These are phyloP conservation scores for Lepus oiostolus DNA, from an alignment of 2,797 vertebrate species.

Conservation along the genomic window DNA sequence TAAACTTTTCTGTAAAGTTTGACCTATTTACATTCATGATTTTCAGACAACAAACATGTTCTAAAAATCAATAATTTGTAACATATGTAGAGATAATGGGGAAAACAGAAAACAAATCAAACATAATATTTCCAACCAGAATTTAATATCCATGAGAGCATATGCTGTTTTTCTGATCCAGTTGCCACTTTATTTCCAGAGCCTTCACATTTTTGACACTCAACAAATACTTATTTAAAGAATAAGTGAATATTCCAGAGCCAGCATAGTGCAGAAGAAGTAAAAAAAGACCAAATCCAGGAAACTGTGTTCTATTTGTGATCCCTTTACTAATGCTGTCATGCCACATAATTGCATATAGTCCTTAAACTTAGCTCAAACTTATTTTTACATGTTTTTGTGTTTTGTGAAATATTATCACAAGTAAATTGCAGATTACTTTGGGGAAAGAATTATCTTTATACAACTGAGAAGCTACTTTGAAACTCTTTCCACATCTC, in stretches of 20 bases:
- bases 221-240: background rate
- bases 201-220: background rate
- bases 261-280: background rate
- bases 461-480: too few relatives aligned
- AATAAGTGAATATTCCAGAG: background rate
- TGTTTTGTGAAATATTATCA: too few relatives aligned
- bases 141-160: background rate
- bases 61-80: background rate
- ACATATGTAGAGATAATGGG: background rate
- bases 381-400: background rate
- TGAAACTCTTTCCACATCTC: too few relatives aligned
- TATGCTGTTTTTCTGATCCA: background rate
- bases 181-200: background rate
- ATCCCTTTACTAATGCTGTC: background rate
- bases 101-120: slow-evolving; percentile 11
- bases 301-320: background rate
- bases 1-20: background rate
- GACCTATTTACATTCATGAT: background rate
- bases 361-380: background rate
- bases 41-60: background rate
- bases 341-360: background rate
- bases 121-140: background rate
- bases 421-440: too few relatives aligned
- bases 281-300: background rate
- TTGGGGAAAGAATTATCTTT: too few relatives aligned